Conservation (phyloP, 2,797 vertebrate genomes). For the Pteronotus mesoamericanus region DNA sequence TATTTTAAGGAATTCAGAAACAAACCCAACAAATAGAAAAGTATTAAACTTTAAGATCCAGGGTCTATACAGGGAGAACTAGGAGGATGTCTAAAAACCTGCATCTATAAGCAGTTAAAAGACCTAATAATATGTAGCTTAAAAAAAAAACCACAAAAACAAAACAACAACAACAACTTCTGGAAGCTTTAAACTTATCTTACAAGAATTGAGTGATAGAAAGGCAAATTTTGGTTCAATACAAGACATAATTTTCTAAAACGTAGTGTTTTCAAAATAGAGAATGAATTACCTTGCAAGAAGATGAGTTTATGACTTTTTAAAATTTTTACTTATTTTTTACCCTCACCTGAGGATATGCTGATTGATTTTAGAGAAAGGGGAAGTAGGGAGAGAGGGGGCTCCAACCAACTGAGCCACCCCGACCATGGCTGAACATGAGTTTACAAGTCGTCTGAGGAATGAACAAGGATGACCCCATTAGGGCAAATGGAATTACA, state of each 20-base stretch:
- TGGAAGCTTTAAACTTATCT: neutral
- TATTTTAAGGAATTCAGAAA: neutral
- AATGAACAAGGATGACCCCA: neutral
- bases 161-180: neutral
- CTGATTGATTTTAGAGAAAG: neutral
- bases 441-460: neutral
- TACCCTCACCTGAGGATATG: neutral
- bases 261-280: neutral
- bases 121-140: neutral
- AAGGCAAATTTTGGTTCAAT: conserved; percentile 7
- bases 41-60: neutral
- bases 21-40: neutral
- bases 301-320: neutral
- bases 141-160: neutral
- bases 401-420: neutral
- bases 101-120: neutral
- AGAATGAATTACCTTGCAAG: neutral
- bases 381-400: neutral
- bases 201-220: neutral
- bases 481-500: neutral
- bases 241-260: neutral
- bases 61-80: neutral
- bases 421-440: neutral
- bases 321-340: neutral
- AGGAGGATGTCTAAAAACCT: neutral